Percentiles rank a stretch among this genome's conserved stretches.
Evolutionary conservation across 2,797 vertebrate species (phyloP).

Genomic region (Lerista edwardsae): DNA sequence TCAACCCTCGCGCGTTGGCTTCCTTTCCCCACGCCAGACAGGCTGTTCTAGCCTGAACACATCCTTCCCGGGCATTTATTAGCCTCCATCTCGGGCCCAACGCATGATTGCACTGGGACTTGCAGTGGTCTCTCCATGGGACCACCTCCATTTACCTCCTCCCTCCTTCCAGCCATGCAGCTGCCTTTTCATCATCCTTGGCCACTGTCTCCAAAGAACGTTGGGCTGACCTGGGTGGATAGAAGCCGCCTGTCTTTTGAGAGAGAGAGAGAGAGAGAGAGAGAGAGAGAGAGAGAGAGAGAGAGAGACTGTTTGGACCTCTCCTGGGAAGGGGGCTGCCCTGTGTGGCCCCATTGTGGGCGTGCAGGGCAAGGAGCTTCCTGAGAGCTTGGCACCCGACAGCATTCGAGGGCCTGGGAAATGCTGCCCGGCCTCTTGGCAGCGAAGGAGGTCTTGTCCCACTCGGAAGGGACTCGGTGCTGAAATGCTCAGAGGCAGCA

Average conservation of each 20-base stretch:
- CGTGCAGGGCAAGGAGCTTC: neutral
- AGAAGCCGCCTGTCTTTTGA: neutral
- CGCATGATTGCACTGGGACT: neutral
- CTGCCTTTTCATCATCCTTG: too few relatives aligned
- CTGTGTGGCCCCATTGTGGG: neutral
- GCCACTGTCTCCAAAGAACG: too few relatives aligned
- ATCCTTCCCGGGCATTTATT: too few relatives aligned
- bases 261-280: neutral
- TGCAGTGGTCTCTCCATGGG: too few relatives aligned
- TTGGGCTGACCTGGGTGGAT: neutral
- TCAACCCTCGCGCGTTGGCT: neutral
- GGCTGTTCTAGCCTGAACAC: neutral
- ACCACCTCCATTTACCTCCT: neutral
- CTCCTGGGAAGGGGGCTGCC: too few relatives aligned
- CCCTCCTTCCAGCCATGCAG: neutral
- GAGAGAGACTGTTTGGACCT: too few relatives aligned
- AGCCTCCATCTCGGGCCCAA: neutral
- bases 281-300: neutral
- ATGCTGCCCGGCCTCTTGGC: too few relatives aligned
- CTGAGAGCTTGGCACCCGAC: neutral
- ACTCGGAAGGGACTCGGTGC: too few relatives aligned
- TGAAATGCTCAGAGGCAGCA: neutral
- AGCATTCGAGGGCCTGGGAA: too few relatives aligned
- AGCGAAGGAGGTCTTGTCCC: neutral
- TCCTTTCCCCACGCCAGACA: too few relatives aligned